Conservation (phyloP, 2,797 vertebrate species). For the Hozukius guyotensis region DNA sequence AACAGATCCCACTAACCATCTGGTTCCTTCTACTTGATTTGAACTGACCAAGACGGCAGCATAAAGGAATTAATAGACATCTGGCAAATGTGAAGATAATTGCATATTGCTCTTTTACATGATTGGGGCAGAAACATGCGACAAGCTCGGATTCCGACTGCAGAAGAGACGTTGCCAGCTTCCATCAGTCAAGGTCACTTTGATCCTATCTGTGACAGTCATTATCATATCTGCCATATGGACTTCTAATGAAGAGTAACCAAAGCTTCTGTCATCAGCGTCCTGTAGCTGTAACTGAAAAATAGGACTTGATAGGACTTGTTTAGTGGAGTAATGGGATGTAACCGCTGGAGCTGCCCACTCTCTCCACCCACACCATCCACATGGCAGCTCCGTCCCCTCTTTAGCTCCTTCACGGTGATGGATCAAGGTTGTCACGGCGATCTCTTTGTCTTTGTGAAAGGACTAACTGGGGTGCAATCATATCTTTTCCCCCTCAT, state of each 20-base stretch:
- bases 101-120: constrained; percentile 42
- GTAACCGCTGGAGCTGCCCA: constrained; percentile 60
- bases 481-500: constrained; percentile 57
- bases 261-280: constrained; percentile 61
- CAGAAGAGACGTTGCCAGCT: constrained; percentile 50
- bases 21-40: constrained; percentile 2
- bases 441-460: constrained; percentile 58
- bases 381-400: constrained; percentile 24
- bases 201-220: constrained; percentile 64
- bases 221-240: constrained; percentile 75
- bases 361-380: constrained; percentile 57
- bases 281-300: constrained; percentile 55
- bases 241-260: constrained; percentile 74
- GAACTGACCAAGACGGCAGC: constrained; percentile 14
- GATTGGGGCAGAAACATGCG: constrained; percentile 39
- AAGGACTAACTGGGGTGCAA: constrained; percentile 50
- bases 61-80: constrained; percentile 41
- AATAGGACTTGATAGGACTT: constrained; percentile 72
- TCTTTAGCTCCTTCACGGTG: constrained; percentile 52
- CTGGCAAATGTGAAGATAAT: constrained; percentile 48
- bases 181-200: constrained; percentile 75
- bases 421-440: constrained; percentile 71
- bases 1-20: background rate
- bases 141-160: constrained; percentile 17
- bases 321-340: constrained; percentile 75